A percentile compares a stretch with the other conserved stretches of the same genome.
Evolutionary conservation across 2,113 vertebrate species (phyloP).

Genomic region (Urocynchramus pylzowi): DNA sequence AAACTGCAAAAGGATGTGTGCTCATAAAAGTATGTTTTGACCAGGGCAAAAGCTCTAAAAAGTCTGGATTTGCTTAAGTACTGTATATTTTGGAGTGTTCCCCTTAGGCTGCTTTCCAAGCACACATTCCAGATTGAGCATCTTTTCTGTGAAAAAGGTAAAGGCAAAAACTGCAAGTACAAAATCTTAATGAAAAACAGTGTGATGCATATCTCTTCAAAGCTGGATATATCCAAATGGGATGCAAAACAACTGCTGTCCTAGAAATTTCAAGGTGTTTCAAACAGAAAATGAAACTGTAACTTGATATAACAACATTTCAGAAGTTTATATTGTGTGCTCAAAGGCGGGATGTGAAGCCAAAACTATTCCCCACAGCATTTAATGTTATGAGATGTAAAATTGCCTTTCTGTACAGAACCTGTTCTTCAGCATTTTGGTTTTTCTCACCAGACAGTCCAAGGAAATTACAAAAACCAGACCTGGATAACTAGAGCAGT

Average conservation of each 20-base stretch:
- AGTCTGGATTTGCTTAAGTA: slow-evolving; percentile 8
- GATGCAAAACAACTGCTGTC: neutral
- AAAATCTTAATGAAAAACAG: neutral
- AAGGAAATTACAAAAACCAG: neutral
- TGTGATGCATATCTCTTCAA: neutral
- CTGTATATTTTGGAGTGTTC: neutral
- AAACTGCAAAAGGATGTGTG: neutral
- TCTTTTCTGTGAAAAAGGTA: neutral
- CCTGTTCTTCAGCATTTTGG: neutral
- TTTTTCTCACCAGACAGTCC: neutral
- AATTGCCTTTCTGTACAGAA: neutral
- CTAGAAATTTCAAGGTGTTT: neutral
- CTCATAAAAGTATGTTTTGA: neutral
- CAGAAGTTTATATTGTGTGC: neutral
- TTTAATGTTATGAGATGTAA: neutral
- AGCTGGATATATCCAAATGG: neutral
- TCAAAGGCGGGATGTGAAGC: neutral
- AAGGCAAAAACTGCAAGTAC: neutral
- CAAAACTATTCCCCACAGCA: neutral
- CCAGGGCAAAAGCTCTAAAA: neutral
- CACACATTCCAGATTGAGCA: neutral
- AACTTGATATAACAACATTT: neutral
- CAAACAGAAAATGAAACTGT: slow-evolving; percentile 12
- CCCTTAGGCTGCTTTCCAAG: neutral
- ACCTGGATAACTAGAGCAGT: neutral